Evolutionary conservation across 2,888 invertebrate genomes (phyloP).

Genomic region (Cenopis cana): DNA sequence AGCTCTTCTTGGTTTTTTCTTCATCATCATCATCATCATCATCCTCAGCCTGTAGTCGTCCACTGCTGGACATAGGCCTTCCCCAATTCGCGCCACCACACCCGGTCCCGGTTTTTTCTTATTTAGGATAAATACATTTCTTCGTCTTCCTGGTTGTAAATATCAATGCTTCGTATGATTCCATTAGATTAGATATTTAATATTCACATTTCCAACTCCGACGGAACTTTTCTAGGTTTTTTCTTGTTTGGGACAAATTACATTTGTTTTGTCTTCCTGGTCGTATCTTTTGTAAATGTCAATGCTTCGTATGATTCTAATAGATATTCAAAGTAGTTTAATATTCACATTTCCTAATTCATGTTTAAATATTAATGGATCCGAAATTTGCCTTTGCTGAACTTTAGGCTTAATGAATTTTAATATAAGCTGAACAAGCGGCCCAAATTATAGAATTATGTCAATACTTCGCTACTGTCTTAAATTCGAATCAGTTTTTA

Average conservation of each 20-base stretch:
- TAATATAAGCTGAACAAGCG: background rate
- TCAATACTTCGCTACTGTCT: too few relatives aligned
- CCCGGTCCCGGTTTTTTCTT: too few relatives aligned
- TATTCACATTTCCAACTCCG: background rate
- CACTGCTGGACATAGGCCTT: too few relatives aligned
- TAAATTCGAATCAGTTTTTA: too few relatives aligned
- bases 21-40: too few relatives aligned
- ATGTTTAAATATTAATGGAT: constrained; percentile 5
- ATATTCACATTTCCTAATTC: background rate
- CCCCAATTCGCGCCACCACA: too few relatives aligned
- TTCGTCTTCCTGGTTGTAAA: constrained; percentile 11
- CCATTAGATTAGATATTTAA: background rate
- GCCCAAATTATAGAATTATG: too few relatives aligned
- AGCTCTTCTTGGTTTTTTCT: too few relatives aligned
- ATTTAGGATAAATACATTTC: background rate
- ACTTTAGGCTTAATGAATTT: constrained; percentile 3
- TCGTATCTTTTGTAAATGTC: constrained; percentile 8
- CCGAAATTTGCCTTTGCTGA: background rate
- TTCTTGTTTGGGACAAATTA: background rate
- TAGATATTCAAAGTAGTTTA: background rate
- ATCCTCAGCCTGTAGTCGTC: too few relatives aligned
- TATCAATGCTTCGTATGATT: background rate
- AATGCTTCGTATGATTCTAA: background rate
- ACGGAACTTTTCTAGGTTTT: too few relatives aligned
- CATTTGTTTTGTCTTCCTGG: constrained; percentile 12